Conservation (phyloP, 2,113 vertebrate species). For the Scomber japonicus region DNA sequence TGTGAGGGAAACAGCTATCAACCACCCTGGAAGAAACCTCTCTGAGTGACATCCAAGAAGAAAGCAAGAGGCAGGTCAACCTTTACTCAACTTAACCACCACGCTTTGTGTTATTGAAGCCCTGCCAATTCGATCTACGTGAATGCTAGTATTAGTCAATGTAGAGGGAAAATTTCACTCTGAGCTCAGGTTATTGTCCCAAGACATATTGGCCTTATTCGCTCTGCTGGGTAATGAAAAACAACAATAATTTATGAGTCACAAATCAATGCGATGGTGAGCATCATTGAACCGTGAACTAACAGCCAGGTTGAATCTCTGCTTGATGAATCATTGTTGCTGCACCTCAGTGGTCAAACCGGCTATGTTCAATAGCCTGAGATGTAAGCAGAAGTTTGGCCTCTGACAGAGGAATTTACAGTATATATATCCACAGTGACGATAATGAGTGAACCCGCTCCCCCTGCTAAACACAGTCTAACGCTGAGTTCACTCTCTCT, state of each 20-base stretch:
- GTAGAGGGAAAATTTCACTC: constrained; percentile 36
- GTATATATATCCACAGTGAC: constrained; percentile 12
- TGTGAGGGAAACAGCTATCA: constrained; percentile 52
- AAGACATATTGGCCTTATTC: constrained; percentile 41
- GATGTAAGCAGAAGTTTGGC: constrained; percentile 62
- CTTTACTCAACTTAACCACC: constrained; percentile 33
- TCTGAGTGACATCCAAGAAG: constrained; percentile 56
- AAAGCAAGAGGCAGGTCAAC: constrained; percentile 54
- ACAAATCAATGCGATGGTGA: constrained; percentile 64
- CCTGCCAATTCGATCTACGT: constrained; percentile 52
- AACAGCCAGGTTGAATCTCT: constrained; percentile 58
- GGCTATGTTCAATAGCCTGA: constrained; percentile 27
- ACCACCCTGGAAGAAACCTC: constrained; percentile 45
- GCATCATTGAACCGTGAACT: constrained; percentile 65
- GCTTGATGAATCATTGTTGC: constrained; percentile 71
- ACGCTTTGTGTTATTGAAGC: constrained; percentile 43
- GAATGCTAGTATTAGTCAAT: constrained; percentile 54
- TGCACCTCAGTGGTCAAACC: constrained; percentile 49
- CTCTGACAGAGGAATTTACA: constrained; percentile 57
- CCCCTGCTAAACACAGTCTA: constrained; percentile 44
- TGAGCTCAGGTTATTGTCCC: constrained; percentile 54
- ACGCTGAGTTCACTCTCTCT: constrained; percentile 45
- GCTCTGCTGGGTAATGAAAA: constrained; percentile 65
- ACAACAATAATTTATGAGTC: constrained; percentile 71
- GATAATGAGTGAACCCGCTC: constrained; percentile 42